phyloP scores from a whole-genome alignment of 2,797 vertebrate species.

The Streptopelia turtur region DNA sequence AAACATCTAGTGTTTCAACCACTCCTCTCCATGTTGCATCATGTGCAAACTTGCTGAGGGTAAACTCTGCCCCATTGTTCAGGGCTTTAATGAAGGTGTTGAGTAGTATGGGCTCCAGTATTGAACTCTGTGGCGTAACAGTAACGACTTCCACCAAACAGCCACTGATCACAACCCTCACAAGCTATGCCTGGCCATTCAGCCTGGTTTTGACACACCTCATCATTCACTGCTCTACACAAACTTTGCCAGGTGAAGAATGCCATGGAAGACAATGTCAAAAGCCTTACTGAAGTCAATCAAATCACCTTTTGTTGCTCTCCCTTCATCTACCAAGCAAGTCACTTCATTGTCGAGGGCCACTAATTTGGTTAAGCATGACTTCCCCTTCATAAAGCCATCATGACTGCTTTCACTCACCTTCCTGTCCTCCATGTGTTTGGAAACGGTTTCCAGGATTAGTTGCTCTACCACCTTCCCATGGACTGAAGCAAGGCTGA shows the following conservation, averaged over 20 bases:
- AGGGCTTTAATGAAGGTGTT: background rate
- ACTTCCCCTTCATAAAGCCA: background rate
- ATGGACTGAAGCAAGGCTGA: background rate
- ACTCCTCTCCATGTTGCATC: background rate
- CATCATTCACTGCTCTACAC: background rate
- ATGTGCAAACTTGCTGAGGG: background rate
- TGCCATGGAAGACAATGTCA: background rate
- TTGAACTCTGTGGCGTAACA: background rate
- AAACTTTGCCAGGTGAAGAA: background rate
- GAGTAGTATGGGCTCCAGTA: background rate
- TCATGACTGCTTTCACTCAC: background rate
- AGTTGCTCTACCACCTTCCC: background rate
- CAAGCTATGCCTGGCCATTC: rapidly evolving
- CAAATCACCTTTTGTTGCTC: background rate
- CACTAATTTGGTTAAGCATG: background rate
- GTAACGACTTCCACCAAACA: background rate
- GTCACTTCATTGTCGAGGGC: background rate
- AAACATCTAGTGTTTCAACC: background rate
- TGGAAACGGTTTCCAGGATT: background rate
- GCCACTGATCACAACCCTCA: background rate
- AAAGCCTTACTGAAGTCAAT: background rate
- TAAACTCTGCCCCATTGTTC: background rate
- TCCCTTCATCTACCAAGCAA: background rate
- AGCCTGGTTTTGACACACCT: background rate
- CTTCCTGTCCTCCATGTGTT: background rate